Evolutionary conservation across 2,797 vertebrate genomes (phyloP), one percentile per base, ranked within the genome.

Genomic region (Cephalopachus bancanus): DNA sequence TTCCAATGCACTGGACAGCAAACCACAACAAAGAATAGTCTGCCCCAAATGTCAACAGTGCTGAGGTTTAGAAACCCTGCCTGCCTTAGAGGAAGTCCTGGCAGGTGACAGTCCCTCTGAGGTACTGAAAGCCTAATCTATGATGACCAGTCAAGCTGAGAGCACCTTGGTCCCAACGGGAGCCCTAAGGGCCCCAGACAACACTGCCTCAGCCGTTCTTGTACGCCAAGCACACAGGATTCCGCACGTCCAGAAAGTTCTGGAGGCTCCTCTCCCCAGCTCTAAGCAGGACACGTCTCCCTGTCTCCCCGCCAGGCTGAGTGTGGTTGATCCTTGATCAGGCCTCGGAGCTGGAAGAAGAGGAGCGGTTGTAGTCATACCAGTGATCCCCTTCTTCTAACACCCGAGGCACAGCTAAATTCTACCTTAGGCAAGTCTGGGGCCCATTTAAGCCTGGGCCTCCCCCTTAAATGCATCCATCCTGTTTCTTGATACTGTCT

Each of bases 291-390:
- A 55, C 10, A 30, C 16, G 28, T 20, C 16, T 67, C 44, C 57
- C 7, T n/a, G 17, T 15, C 22, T 33, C 6, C 22, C 24, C 3
- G 62, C 44, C 37, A 53, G 83, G 79, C 2, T 17, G 16, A 71
- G 28, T 20, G 51, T 3, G 28, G 14, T 19, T 51, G 33, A 16
- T 30, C 7, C 24, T 30, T 16, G 83, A 33, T 57, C 30, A 16
- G 33, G 4, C 7, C 4, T 16, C 10, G 16, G 26, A 28, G 49
- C 10, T 10, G 6, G 72, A 22, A 33, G 72, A n/a, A 17, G 75
- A 57, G 10, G 15, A n/a, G 33, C 9, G 22, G 30, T 3, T 6
- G 0, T 16, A 12, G 33, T 14, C 30, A 30, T 0, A 0, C 14
- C 67, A 1, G 0, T 44, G 44, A 44, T 37, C 44, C 44, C 44